Base-by-base conservation (phyloP, 2,797 vertebrate genomes). In the Adelosebastes latens region DNA sequence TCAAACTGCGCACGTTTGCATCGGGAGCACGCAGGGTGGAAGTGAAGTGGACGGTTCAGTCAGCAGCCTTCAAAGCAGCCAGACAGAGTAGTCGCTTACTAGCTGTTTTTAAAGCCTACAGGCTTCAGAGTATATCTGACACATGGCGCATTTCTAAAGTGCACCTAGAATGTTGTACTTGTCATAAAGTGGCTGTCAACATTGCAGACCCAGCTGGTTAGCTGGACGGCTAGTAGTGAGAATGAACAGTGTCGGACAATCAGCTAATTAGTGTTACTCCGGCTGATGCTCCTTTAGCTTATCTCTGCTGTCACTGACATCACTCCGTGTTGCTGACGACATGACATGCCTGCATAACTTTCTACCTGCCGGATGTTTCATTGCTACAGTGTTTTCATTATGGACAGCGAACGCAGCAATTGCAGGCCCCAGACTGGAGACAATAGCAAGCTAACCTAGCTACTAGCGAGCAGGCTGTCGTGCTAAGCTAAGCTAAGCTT, bases 341-440 rank as follows among this genome's bases (percentile, higher is more conserved):
- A 85, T 84, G 88, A 86, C 59, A 62, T 80, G 83, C 46, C 80
- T 34, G 84, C 70, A 34, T 70, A 83, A 82, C 75, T 84, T 86
- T 83, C 78, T 86, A 29, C 49, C 67, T 4, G 14, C 56, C 16
- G 65, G 80, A 82, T 75, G 53, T 80, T 72, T 75, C 76, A 68
- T 80, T 52, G 64, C 55, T 11, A 20, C 55, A 62, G 20, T 20
- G 31, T 58, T 49, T 75, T 18, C 49, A 86, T 42, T 31, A 94
- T 94, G 93, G 86, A 81, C 72, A 87, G 89, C 80, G 85, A 93
- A 86, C 89, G 92, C 77, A 91, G 90, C 85, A 90, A 90, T 29
- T 89, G 90, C 87, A 93, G 94, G 93, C 94, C 93, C 74, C 88
- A 83, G 73, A 68, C 60, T 76, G 88, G 87, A 92, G 86, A 94